Evolutionary conservation across 1,140 invertebrate genomes (phyloP), one percentile per base, ranked within the genome.

Genomic region (Bombus pascuorum): DNA sequence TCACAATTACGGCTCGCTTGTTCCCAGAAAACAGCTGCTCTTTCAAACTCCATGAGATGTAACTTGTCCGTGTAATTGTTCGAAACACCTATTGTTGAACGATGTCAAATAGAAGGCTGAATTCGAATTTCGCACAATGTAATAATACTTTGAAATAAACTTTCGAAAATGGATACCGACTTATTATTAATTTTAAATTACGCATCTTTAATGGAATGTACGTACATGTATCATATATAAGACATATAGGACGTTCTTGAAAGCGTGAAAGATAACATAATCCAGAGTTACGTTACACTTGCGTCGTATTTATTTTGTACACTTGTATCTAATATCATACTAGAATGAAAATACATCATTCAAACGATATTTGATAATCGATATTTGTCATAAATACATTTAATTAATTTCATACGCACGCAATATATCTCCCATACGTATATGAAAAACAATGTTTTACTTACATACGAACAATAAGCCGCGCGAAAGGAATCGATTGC

Each of bases 1-100:
- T 59, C 44, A 70, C 85, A 88, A 88, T 88, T 87, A 82, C 79
- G 57, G 57, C 22, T 22, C 62, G 62, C 68, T 87, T 88, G 85
- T 88, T 68, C 79, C 39, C 68, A 71, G 71, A 87, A 53, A 78
- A 32, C 85, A 88, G 79, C 79, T 87, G 75, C 70, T 59, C 44
- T 15, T 53, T 75, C 47, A 53, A 53, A 53, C 47, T 8, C 37
- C 6, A 22, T 25, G 47, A 37, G 72, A 39, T 70, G 34, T 66
- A 78, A 74, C 65, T 70, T 83, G 73, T 39, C 66, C 25, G 42
- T 37, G 37, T 57, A 81, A 39, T 65, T 28, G 34, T 66, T 47
- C 37, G 32, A 81, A 57, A 44, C 59, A 2, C 59, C 42, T 18
- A 42, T 78, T 66, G 74, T 78, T 59, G 37, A 73, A 86, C 15